A percentile compares a stretch with the other conserved stretches of the same genome.
phyloP scores from a whole-genome alignment of 2,797 vertebrate genomes.

The Centroberyx gerrardi region DNA sequence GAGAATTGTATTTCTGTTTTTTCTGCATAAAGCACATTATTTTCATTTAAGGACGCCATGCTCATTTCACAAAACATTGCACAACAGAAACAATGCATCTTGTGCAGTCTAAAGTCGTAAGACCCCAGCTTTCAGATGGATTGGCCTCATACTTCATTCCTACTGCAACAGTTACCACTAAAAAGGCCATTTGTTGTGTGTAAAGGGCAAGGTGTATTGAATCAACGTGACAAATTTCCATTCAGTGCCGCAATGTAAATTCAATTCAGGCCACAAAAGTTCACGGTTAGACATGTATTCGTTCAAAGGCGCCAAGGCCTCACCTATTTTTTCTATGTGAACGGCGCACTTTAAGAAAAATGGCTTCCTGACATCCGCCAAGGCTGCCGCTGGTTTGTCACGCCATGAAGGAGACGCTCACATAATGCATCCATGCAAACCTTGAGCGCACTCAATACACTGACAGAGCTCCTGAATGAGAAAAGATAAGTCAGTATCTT shows the following conservation, averaged over 20 bases:
- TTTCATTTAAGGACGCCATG: no score
- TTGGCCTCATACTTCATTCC: no score
- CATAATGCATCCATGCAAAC: slow-evolving; percentile 27
- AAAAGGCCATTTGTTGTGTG: no score
- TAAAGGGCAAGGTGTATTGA: neutral
- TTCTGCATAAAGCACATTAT: no score
- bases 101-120: no score
- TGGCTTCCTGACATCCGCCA: slow-evolving; percentile 34
- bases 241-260: neutral
- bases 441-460: slow-evolving; percentile 21
- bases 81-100: no score
- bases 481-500: slow-evolving; percentile 45
- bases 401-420: slow-evolving; percentile 16
- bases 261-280: neutral
- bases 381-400: slow-evolving; percentile 35
- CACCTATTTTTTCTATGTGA: slow-evolving; percentile 14
- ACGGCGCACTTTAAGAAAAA: slow-evolving; percentile 31
- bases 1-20: no score
- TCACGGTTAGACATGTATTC: slow-evolving; percentile 37
- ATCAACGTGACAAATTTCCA: slow-evolving; percentile 17
- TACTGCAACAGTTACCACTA: no score
- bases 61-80: no score
- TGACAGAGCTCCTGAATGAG: slow-evolving; percentile 52
- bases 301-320: slow-evolving; percentile 45
- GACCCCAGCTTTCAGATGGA: no score